Conservation (phyloP, 2,113 vertebrate genomes). For the Boleophthalmus pectinirostris region DNA sequence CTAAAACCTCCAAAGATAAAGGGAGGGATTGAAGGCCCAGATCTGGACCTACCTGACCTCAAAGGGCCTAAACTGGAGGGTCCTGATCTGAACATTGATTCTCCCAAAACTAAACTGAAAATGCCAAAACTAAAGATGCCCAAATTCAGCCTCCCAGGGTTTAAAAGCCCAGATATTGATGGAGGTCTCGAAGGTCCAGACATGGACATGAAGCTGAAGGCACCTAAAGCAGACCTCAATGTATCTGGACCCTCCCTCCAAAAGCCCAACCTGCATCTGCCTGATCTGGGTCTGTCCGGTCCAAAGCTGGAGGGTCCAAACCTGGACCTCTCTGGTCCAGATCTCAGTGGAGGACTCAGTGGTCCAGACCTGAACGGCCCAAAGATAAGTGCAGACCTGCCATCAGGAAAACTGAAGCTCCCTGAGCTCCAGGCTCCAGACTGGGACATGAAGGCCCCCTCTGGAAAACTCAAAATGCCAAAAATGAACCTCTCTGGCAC, state of each 20-base stretch:
- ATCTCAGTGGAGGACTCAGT: constrained; percentile 39
- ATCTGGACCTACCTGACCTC: constrained; percentile 43
- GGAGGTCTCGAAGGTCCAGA: constrained; percentile 36
- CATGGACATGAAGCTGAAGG: constrained; percentile 37
- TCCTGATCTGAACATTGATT: constrained; percentile 47
- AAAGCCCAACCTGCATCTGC: constrained; percentile 49
- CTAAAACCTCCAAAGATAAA: constrained; percentile 58
- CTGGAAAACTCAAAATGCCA: constrained; percentile 34
- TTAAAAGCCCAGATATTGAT: constrained; percentile 54
- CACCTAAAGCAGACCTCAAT: constrained; percentile 32
- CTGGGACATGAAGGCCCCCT: constrained; percentile 22
- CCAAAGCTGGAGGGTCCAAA: constrained; percentile 30
- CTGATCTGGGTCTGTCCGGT: constrained; percentile 35
- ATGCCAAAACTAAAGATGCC: constrained; percentile 60
- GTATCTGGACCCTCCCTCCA: constrained; percentile 44
- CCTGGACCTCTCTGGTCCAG: constrained; percentile 26
- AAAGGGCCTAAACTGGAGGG: constrained; percentile 53
- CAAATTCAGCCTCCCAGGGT: constrained; percentile 33
- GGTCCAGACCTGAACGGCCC: constrained; percentile 38
- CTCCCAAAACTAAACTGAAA: constrained; percentile 40
- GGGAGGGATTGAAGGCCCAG: constrained; percentile 45
- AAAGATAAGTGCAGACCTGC: constrained; percentile 12
- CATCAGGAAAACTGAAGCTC: constrained; percentile 20
- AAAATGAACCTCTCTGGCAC: constrained; percentile 49
- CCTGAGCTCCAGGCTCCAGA: constrained; percentile 34